phyloP scores from a whole-genome alignment of 2,888 invertebrate species.

The Stegana nigrithorax region DNA sequence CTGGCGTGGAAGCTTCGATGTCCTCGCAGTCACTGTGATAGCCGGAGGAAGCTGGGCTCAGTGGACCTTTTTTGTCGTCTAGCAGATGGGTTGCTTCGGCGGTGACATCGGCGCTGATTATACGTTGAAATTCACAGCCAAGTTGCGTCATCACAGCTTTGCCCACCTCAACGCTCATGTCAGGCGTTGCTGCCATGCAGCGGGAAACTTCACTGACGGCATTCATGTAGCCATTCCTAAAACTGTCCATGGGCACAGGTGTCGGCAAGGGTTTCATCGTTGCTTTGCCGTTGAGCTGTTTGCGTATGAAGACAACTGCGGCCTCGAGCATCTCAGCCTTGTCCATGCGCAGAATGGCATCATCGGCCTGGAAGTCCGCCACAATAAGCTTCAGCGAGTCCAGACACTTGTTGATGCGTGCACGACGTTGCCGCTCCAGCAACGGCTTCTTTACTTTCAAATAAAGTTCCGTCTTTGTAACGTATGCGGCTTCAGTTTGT shows the following conservation, averaged over 20 bases:
- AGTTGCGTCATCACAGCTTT: slow-evolving; percentile 90
- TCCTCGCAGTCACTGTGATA: slow-evolving; percentile 62
- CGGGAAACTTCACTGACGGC: slow-evolving; percentile 90
- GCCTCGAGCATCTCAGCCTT: slow-evolving; percentile 91
- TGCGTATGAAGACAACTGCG: slow-evolving; percentile 85
- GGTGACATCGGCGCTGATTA: slow-evolving; percentile 44
- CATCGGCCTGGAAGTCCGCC: slow-evolving; percentile 83
- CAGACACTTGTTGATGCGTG: slow-evolving; percentile 89
- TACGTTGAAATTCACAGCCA: slow-evolving; percentile 80
- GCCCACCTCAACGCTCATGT: slow-evolving; percentile 85
- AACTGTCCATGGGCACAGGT: slow-evolving; percentile 75
- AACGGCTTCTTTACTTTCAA: slow-evolving; percentile 94
- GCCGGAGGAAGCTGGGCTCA: slow-evolving; percentile 66
- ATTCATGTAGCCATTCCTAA: slow-evolving; percentile 88
- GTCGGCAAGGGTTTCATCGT: slow-evolving; percentile 71
- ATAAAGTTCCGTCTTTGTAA: slow-evolving; percentile 87
- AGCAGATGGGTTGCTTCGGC: slow-evolving; percentile 25
- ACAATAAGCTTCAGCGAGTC: slow-evolving; percentile 90
- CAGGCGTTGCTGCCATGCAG: slow-evolving; percentile 84
- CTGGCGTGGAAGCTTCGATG: slow-evolving; percentile 37
- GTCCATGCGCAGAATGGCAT: slow-evolving; percentile 88
- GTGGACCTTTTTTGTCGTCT: slow-evolving; percentile 35
- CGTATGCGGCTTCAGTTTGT: slow-evolving; percentile 60
- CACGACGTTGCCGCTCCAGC: slow-evolving; percentile 87
- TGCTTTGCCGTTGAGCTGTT: slow-evolving; percentile 53